Base-by-base conservation (phyloP, 2,113 vertebrate genomes). In the Columba livia region DNA sequence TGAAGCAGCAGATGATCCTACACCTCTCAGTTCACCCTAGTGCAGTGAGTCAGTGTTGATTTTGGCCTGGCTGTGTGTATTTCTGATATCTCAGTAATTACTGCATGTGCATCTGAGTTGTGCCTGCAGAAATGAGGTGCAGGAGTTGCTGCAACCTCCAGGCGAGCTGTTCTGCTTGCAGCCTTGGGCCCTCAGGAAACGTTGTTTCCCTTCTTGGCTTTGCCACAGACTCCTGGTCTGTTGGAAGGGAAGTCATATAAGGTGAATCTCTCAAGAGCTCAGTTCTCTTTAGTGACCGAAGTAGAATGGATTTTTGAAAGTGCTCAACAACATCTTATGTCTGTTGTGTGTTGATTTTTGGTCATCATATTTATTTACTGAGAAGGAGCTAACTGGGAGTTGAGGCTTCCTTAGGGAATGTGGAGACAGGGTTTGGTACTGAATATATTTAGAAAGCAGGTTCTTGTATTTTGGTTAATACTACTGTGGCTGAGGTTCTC, bases 1-100 rank as follows among this genome's bases (percentile, higher is more conserved):
- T 56, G 69, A 91, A 60, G 36, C 50, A 48, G 58, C 64, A 80
- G 44, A 50, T 65, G 36, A 53, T 75, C 71, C 25, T 57, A 20
- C 29, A 72, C 48, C 54, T 77, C 1, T 0, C 29, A 5, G 38
- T 31, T 91, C 5, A 7, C 42, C 53, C 53, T 29, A 0, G 5
- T 74, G 29, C 29, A 60, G 34, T 60, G 73, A 74, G 31, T 51
- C 53, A 29, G 15, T 36, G 38, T 29, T 62, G 61, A 51, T 38
- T 88, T 44, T 12, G 5, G 53, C 65, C 81, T 48, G 42, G 26
- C 26, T 89, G 3, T 19, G 4, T 32, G 20, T 57, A 0, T 31
- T 81, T 87, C 32, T 54, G 24, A 17, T 9, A 53, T 24, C 10
- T 79, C 70, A 40, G 11, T 53, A 69, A 17, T 40, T 60, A 6